Base-by-base conservation (phyloP, 2,797 vertebrate species). In the Pyrocephalus nanus region DNA sequence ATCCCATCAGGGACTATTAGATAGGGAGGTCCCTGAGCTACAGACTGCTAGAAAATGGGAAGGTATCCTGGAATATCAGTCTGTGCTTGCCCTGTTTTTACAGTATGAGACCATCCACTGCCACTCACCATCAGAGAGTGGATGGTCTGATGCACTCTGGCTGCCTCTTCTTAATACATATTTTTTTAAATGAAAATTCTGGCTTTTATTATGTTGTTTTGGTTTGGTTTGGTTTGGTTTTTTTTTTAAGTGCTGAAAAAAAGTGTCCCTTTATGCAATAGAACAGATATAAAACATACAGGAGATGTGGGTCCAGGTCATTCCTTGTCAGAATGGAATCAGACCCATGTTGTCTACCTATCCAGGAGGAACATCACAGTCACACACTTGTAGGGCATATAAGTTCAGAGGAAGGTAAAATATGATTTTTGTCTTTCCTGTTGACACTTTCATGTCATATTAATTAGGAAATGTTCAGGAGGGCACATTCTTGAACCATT, bases 221-320 rank as follows among this genome's bases (percentile, higher is more conserved):
- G 36, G 9, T 38, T 38, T 38, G 36, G 9, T 38, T 38, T 38
- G 36, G 9, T 38, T 38, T 38, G 38, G 43, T 8, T 8, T 9
- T 43, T 45, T 27, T 43, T 36, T 2, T 1, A 9, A n/a, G n/a
- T 78, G 2, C 7, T 8, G 1, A 36, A 17, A 13, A 84, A 69
- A 53, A 3, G 1, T 58, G 11, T 2, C 5, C 1, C 5, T 57
- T 85, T 45, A 15, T 15, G 36, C 5, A 65, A 20, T 12, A 69
- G 22, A 27, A 53, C 5, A 42, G 16, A 54, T 43, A 27, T 48
- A 34, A 80, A 81, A 50, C 4, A 21, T 60, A 11, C 1, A 36
- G 29, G 8, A 61, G 21, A 50, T 3, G 5, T 0, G 1, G 5
- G 8, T 42, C 38, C 30, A 47, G 19, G 22, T 51, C 8, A 11